Conservation (phyloP, 2,797 vertebrate genomes). For the Enteromius thamalakanensis region DNA sequence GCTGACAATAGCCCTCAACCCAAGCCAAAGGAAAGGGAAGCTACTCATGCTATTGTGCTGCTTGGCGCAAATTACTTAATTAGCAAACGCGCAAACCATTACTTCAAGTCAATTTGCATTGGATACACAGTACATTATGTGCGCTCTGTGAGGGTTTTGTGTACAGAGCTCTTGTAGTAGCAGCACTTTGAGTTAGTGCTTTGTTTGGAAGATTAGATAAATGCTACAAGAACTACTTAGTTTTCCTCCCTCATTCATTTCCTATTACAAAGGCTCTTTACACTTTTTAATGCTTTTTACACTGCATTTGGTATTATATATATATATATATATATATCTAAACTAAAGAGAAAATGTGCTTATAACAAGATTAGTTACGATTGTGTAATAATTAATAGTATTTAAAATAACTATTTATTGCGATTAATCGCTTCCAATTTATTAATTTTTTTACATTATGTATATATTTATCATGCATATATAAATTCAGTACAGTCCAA, state of each 20-base stretch:
- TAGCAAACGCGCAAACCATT: constrained; percentile 12
- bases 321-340: not conserved
- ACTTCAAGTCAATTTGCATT: constrained; percentile 22
- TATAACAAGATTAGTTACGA: not conserved
- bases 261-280: not conserved
- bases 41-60: constrained; percentile 29
- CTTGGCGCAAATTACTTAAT: constrained; percentile 42
- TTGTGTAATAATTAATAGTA: not conserved
- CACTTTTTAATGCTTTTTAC: not conserved
- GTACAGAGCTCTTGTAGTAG: constrained; percentile 23
- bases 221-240: not conserved
- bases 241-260: not conserved
- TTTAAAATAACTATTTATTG: too few species aligned
- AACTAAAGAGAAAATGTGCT: not conserved
- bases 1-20: constrained; percentile 47
- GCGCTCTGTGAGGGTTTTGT: constrained; percentile 11
- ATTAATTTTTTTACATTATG: too few species aligned
- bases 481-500: too few species aligned
- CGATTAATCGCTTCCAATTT: too few species aligned
- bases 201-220: constrained; percentile 43
- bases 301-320: not conserved
- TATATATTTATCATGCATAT: too few species aligned
- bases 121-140: constrained; percentile 18
- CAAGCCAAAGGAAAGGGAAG: constrained; percentile 17
- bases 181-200: constrained; percentile 6